phyloP scores from a whole-genome alignment of 2,888 invertebrate genomes.

The Tubulanus polymorphus region DNA sequence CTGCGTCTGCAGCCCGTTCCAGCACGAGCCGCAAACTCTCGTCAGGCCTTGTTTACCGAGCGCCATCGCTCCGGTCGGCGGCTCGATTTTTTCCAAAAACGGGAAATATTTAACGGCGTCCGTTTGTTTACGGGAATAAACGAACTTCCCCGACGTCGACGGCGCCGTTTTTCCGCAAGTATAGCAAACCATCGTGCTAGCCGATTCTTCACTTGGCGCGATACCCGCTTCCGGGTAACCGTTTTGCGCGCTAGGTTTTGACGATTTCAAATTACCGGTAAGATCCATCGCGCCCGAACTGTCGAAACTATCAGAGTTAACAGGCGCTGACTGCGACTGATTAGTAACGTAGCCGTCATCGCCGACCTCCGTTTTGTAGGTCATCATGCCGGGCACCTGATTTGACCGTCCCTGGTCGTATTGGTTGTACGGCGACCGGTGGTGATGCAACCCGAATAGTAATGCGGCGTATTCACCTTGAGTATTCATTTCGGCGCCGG shows the following conservation, averaged over 20 bases:
- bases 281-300: constrained; percentile 35
- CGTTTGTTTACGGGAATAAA: constrained; percentile 79
- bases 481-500: constrained; percentile 65
- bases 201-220: neutral
- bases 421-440: constrained; percentile 12
- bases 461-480: constrained; percentile 91
- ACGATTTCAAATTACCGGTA: constrained; percentile 20
- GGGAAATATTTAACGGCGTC: constrained; percentile 74
- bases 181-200: constrained; percentile 75
- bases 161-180: constrained; percentile 80
- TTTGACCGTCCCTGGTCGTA: neutral
- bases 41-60: constrained; percentile 86
- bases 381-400: constrained; percentile 1
- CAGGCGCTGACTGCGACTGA: neutral
- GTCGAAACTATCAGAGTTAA: neutral
- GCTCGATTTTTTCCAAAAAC: constrained; percentile 75
- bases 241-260: constrained; percentile 30
- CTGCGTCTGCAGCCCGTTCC: constrained; percentile 81
- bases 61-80: constrained; percentile 80
- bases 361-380: neutral
- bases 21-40: constrained; percentile 81
- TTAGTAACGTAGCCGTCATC: too few relatives aligned
- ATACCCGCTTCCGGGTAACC: neutral
- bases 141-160: constrained; percentile 69
- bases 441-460: constrained; percentile 60